A percentile compares a stretch with the other conserved stretches of the same genome.
These are phyloP conservation scores for Nephila pilipes DNA, from an alignment of 1,140 invertebrate genomes.

Conservation along the genomic window DNA sequence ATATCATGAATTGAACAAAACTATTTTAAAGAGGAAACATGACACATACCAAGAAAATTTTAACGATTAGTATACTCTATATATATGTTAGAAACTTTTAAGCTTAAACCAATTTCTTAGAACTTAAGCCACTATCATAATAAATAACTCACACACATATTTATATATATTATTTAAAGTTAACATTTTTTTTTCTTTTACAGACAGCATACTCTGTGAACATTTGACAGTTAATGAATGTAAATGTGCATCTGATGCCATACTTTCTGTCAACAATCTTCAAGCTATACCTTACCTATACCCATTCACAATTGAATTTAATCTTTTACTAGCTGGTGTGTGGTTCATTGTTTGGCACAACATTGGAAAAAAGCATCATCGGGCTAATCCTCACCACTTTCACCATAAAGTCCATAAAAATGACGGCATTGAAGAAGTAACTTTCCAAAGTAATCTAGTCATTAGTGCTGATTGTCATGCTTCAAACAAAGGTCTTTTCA, in stretches of 20 bases:
- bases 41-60: too few relatives aligned
- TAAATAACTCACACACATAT: too few relatives aligned
- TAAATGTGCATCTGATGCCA: slow-evolving; percentile 45
- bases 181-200: not conserved
- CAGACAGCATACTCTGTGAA: not conserved
- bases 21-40: too few relatives aligned
- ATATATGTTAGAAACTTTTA: too few relatives aligned
- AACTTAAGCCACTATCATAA: too few relatives aligned
- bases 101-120: too few relatives aligned
- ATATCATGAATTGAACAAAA: too few relatives aligned
- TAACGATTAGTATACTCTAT: too few relatives aligned
- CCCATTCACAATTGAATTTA: slow-evolving; percentile 88
- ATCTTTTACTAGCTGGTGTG: slow-evolving; percentile 87
- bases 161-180: not conserved
- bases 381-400: slow-evolving; percentile 61
- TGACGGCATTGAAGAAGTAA: slow-evolving; percentile 80
- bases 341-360: slow-evolving; percentile 88
- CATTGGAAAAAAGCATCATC: slow-evolving; percentile 83
- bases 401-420: slow-evolving; percentile 51
- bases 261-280: slow-evolving; percentile 58
- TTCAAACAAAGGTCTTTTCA: slow-evolving; percentile 87
- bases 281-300: slow-evolving; percentile 84
- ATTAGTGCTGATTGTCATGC: slow-evolving; percentile 88
- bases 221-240: not conserved
- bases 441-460: slow-evolving; percentile 83